phyloP scores from a whole-genome alignment of 2,113 vertebrate genomes.

The Chelonoidis abingdonii region DNA sequence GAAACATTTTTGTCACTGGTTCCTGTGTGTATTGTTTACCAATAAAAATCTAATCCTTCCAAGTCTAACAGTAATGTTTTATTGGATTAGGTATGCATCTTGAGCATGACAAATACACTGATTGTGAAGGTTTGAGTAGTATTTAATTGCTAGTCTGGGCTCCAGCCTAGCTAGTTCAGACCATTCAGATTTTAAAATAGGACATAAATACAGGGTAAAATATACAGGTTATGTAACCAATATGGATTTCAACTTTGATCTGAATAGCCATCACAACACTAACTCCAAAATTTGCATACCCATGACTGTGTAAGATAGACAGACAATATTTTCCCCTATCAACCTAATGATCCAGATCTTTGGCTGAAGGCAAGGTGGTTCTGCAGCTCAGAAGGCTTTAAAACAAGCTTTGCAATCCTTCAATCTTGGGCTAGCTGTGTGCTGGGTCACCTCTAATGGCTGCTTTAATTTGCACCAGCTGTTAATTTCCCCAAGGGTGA shows the following conservation, averaged over 20 bases:
- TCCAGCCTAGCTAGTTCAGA: not conserved
- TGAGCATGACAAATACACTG: not conserved
- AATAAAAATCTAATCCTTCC: not conserved
- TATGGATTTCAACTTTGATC: not conserved
- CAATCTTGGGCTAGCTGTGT: not conserved
- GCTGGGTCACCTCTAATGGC: not conserved
- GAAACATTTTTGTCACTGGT: not conserved
- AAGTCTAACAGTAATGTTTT: not conserved
- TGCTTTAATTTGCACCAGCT: not conserved
- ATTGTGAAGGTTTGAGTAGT: not conserved
- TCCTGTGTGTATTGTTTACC: not conserved
- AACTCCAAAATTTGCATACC: not conserved
- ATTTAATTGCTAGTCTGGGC: not conserved
- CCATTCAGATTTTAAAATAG: not conserved
- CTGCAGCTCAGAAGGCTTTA: not conserved
- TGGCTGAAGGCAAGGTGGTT: not conserved
- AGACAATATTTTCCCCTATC: not conserved
- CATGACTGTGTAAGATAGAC: not conserved
- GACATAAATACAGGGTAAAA: not conserved
- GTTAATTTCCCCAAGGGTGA: not conserved
- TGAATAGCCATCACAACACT: not conserved
- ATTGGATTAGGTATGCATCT: not conserved
- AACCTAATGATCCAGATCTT: not conserved
- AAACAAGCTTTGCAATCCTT: not conserved
- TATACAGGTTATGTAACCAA: not conserved